phyloP scores from a whole-genome alignment of 2,888 invertebrate species.

The Lamellibrachia satsuma region DNA sequence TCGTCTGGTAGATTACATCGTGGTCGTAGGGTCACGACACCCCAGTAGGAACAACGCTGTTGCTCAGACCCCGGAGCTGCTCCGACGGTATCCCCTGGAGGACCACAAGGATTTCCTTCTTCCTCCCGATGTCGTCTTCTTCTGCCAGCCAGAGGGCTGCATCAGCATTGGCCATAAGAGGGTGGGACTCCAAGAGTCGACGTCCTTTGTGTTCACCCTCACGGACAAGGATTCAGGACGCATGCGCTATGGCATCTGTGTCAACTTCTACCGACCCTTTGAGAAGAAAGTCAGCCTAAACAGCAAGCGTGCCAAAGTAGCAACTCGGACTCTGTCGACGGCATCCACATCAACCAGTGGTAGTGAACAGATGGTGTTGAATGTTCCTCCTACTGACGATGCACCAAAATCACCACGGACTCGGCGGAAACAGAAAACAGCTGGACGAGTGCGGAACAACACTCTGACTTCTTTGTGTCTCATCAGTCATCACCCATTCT shows the following conservation, averaged over 20 bases:
- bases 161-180: constrained; percentile 83
- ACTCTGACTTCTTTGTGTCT: constrained; percentile 96
- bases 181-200: constrained; percentile 78
- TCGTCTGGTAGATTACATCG: constrained; percentile 85
- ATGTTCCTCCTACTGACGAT: constrained; percentile 40
- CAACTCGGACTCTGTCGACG: constrained; percentile 26
- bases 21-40: constrained; percentile 89
- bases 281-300: constrained; percentile 45
- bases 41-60: constrained; percentile 69
- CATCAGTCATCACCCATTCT: constrained; percentile 98
- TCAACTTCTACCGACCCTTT: constrained; percentile 95
- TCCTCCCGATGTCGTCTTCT: constrained; percentile 98
- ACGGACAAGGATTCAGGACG: constrained; percentile 97
- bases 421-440: constrained; percentile 53
- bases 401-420: constrained; percentile 56
- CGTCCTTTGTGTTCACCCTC: constrained; percentile 96
- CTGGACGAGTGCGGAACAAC: constrained; percentile 75
- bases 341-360: constrained; percentile 30
- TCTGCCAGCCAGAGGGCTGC: constrained; percentile 99
- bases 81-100: constrained; percentile 89
- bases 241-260: constrained; percentile 87
- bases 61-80: constrained; percentile 87
- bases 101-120: constrained; percentile 97
- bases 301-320: neutral
- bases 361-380: constrained; percentile 33